Conservation (phyloP, 2,113 vertebrate genomes). For the Syngnathus floridae region DNA sequence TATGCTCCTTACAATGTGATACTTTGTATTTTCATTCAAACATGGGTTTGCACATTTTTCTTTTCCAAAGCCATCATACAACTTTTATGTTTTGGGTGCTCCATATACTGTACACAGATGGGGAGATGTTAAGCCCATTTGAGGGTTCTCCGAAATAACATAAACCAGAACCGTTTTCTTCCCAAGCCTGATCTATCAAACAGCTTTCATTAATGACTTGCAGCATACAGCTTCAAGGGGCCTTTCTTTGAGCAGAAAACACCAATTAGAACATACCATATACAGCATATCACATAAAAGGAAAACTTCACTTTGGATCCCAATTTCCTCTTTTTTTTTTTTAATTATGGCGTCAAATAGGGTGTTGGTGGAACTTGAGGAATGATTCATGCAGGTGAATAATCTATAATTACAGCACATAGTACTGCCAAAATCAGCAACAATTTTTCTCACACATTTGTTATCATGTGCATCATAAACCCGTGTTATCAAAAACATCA, state of each 20-base stretch:
- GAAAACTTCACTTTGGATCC: background rate
- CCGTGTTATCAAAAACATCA: background rate
- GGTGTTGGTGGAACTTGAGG: background rate
- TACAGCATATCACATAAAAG: slow-evolving; percentile 1
- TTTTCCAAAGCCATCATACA: background rate
- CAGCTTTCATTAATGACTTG: slow-evolving; percentile 1
- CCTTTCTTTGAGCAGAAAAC: background rate
- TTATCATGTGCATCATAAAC: background rate
- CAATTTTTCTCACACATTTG: background rate
- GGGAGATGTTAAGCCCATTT: background rate
- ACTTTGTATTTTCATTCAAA: background rate
- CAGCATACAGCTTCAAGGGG: slow-evolving; percentile 2
- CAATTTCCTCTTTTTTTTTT: background rate
- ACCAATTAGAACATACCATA: background rate
- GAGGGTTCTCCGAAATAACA: background rate
- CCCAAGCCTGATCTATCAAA: background rate
- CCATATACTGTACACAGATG: background rate
- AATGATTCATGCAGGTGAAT: background rate
- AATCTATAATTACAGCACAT: background rate
- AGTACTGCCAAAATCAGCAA: background rate
- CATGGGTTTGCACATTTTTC: background rate
- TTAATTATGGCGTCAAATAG: background rate
- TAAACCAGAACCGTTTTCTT: background rate
- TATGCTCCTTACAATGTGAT: background rate
- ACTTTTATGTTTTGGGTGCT: background rate